A percentile compares a stretch with the other conserved stretches of the same genome.
These are phyloP conservation scores for Calidris pygmaea DNA, from an alignment of 2,113 vertebrate genomes.

Conservation along the genomic window DNA sequence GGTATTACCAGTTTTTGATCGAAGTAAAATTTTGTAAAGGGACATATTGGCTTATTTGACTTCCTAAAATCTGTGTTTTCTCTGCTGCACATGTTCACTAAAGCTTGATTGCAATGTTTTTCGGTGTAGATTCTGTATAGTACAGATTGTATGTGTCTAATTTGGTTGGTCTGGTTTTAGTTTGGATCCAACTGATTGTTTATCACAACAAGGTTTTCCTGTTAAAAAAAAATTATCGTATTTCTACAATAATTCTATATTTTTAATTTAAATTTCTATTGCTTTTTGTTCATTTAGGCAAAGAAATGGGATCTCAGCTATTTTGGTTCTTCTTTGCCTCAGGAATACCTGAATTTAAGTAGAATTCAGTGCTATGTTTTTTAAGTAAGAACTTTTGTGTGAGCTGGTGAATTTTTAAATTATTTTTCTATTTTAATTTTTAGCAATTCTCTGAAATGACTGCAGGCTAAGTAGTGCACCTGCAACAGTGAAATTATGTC, in stretches of 20 bases:
- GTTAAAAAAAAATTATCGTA: background rate
- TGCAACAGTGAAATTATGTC: background rate
- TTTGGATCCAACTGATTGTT: background rate
- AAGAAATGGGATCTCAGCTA: background rate
- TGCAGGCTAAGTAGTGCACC: background rate
- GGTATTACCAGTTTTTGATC: background rate
- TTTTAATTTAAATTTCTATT: background rate
- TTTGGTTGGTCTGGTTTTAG: background rate
- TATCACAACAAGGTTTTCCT: background rate
- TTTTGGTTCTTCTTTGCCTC: background rate
- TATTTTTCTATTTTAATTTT: conserved; percentile 9
- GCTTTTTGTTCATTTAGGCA: background rate
- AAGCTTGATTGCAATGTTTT: background rate
- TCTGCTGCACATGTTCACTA: background rate
- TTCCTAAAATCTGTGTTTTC: background rate
- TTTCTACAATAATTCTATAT: background rate
- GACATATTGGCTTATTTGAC: background rate
- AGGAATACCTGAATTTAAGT: background rate
- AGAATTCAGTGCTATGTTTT: background rate
- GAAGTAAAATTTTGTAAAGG: background rate
- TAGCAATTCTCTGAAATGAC: background rate
- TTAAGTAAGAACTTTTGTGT: background rate
- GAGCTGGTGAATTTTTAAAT: background rate
- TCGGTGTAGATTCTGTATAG: background rate
- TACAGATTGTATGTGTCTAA: background rate